A percentile compares a stretch with the other conserved stretches of the same genome.
phyloP scores from a whole-genome alignment of 2,888 invertebrate genomes.

The Galerucella nymphaeae region DNA sequence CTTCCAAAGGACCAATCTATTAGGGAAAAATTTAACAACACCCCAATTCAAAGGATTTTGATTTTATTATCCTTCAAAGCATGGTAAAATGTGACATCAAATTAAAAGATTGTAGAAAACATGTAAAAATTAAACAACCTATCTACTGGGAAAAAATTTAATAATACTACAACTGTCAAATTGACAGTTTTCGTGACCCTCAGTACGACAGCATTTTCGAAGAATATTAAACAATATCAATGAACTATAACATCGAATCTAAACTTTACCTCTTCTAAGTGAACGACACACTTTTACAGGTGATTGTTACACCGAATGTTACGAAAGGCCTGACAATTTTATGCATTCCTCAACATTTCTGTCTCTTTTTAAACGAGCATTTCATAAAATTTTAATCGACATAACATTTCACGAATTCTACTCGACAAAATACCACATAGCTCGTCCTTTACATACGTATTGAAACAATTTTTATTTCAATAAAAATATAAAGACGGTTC shows the following conservation, averaged over 20 bases:
- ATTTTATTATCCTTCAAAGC: no score
- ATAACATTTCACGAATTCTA: slow-evolving; percentile 29
- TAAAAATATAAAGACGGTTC: no score
- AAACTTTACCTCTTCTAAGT: background rate
- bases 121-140: no score
- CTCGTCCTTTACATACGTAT: background rate
- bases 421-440: background rate
- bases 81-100: no score
- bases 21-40: no score
- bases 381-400: slow-evolving; percentile 23
- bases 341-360: slow-evolving; percentile 18
- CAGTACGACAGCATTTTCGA: background rate
- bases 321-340: slow-evolving; percentile 25
- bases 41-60: no score
- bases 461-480: no score
- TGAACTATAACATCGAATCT: background rate
- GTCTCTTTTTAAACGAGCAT: slow-evolving; percentile 8
- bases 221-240: background rate
- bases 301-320: slow-evolving; percentile 24
- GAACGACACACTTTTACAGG: slow-evolving; percentile 27
- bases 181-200: no score
- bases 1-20: no score
- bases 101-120: no score
- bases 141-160: no score
- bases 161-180: no score